Evolutionary conservation across 2,113 vertebrate species (phyloP), one percentile per base, ranked within the genome.

Genomic region (Pimephales promelas): DNA sequence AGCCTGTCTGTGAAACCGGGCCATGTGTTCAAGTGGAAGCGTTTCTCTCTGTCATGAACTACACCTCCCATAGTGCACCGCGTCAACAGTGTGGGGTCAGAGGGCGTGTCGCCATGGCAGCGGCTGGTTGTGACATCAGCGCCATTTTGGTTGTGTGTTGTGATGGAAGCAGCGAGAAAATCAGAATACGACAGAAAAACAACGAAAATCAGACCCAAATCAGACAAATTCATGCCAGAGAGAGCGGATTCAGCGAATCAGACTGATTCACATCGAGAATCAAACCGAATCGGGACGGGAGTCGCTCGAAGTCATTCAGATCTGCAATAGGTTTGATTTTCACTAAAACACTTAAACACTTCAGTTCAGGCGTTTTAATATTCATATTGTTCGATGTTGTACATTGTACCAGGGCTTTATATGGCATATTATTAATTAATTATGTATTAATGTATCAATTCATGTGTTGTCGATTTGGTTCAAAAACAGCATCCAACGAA

Each of bases 31-130:
- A 40, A 1, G 36, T 40, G 40, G 40, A 40, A 40, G 40, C 8
- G 40, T 8, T 40, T 7, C 8, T 9, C 1, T 9, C 2, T 40
- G 40, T 24, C 0, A 4, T 3, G 34, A 26, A 56, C 56, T 83
- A 79, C 83, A 84, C 47, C 4, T 85, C 87, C 83, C 81, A 88
- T 4, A 45, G 8, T 49, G 28, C 83, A 66, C 28, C 61, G 88
- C 76, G 24, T 10, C 26, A 45, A 34, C 26, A 43, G 22, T 22
- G 79, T 78, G 87, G 80, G 68, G 78, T 71, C 8, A 83, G 78
- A 83, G 62, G 45, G 79, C 72, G 88, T 89, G 93, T 95, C 93
- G 88, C 94, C 94, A 95, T 95, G 94, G 94, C 91, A 95, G 92
- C 94, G 86, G 87, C 92, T 89, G 26, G 93, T 94, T 94, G 93